These are phyloP conservation scores for Carassius gibelio DNA, from an alignment of 2,113 vertebrate species.

Conservation along the genomic window DNA sequence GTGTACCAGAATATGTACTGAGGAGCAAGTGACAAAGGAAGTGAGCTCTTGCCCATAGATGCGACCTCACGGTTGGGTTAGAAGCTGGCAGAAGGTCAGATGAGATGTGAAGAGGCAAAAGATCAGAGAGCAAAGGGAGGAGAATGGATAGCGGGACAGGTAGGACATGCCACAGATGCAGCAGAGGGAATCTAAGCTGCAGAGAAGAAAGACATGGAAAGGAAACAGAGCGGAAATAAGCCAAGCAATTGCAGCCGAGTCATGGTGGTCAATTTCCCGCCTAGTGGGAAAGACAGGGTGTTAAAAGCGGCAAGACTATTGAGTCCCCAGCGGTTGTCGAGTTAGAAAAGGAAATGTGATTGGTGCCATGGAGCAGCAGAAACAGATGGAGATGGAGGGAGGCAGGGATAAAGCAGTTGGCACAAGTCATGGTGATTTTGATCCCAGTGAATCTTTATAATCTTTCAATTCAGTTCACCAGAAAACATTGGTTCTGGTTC, in stretches of 20 bases:
- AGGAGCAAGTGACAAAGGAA: not conserved
- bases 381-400: not conserved
- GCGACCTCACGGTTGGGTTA: not conserved
- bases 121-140: not conserved
- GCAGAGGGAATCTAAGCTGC: not conserved
- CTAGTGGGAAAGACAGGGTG: not conserved
- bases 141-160: not conserved
- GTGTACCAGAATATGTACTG: not conserved
- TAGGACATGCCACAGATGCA: not conserved
- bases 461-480: slow-evolving; percentile 9
- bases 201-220: not conserved
- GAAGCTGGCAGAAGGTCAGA: not conserved
- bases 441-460: slow-evolving; percentile 4
- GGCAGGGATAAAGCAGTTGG: not conserved
- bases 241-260: not conserved
- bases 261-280: not conserved
- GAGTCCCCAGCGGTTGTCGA: not conserved
- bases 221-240: slow-evolving; percentile 24
- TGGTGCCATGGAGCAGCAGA: slow-evolving; percentile 9
- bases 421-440: not conserved
- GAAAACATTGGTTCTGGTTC: not conserved
- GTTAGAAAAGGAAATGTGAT: not conserved
- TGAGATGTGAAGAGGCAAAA: not conserved
- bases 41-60: not conserved
- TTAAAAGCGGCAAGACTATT: not conserved